Base-by-base conservation (phyloP, 1,140 invertebrate species). In the Dryas iulia region DNA sequence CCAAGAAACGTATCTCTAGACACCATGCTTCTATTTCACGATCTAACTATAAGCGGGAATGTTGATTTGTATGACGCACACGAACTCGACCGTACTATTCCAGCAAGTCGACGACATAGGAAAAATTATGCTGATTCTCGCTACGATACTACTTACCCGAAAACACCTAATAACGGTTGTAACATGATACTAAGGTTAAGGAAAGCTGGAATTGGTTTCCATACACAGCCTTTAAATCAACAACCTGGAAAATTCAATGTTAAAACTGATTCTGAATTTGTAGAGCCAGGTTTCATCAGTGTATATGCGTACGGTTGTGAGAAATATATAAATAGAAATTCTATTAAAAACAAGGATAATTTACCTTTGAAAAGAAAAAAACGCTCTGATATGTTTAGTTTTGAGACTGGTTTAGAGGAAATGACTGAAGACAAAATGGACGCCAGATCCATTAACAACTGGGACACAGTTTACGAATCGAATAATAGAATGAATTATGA, bases 301-400 rank as follows among this genome's bases (percentile, higher is more conserved):
- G 95, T 97, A 0, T 97, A 97, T 79, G 96, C 96, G 0, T 96
- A 97, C 59, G 96, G 95, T 1, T 97, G 96, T 78, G 93, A 95
- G 77, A 93, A 88, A 61, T 92, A 92, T 60, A 87, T 92, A 0
- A 91, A 91, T 53, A 84, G 80, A 52, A 90, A 92, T 59, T 87
- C 86, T 3, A 69, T 86, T 12, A 86, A 83, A 53, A 90, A 91
- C 63, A 92, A 90, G 60, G 89, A 92, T 30, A 84, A 82, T 35
- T 65, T 91, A 4, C 87, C 92, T 26, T 81, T 91, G 47, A 81
- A 76, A 52, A 68, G 88, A 18, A 85, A 78, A 71, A 86, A 75
- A 65, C 74, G 90, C 59, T 88, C 87, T 24, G 88, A 90, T 31
- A 78, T 87, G 52, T 90, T 91, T 66, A 73, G 71, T 7, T 93